Percentiles rank a stretch among this genome's conserved stretches.
phyloP scores from a whole-genome alignment of 2,113 vertebrate species.

The Rhinichthys klamathensis region DNA sequence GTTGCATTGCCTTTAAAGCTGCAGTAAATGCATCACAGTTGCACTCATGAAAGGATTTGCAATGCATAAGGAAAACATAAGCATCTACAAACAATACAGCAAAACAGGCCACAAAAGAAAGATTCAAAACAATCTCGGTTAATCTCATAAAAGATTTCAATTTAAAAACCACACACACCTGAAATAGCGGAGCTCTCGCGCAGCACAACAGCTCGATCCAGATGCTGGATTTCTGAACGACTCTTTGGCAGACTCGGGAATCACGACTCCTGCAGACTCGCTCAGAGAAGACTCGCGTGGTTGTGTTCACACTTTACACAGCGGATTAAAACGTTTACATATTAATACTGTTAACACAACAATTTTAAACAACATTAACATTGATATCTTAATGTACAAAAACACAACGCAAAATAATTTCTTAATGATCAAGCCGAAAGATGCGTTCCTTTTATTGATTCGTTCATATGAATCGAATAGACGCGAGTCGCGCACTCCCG shows the following conservation, averaged over 20 bases:
- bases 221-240: not conserved
- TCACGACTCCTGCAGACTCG: not conserved
- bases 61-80: not conserved
- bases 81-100: not conserved
- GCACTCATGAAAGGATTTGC: not conserved
- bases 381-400: not conserved
- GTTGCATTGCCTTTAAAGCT: not conserved
- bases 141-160: not conserved
- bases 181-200: slow-evolving; percentile 25
- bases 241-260: slow-evolving; percentile 9
- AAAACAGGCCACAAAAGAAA: not conserved
- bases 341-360: not conserved
- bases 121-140: not conserved
- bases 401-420: not conserved
- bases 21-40: not conserved
- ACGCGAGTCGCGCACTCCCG: not conserved
- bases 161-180: slow-evolving; percentile 54
- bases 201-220: slow-evolving; percentile 3
- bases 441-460: not conserved
- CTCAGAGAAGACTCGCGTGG: not conserved
- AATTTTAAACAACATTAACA: not conserved
- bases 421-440: not conserved
- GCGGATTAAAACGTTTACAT: not conserved
- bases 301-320: not conserved
- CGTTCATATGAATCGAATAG: not conserved